These are phyloP conservation scores for Leucoma salicis DNA, from an alignment of 2,888 invertebrate genomes.

Conservation along the genomic window DNA sequence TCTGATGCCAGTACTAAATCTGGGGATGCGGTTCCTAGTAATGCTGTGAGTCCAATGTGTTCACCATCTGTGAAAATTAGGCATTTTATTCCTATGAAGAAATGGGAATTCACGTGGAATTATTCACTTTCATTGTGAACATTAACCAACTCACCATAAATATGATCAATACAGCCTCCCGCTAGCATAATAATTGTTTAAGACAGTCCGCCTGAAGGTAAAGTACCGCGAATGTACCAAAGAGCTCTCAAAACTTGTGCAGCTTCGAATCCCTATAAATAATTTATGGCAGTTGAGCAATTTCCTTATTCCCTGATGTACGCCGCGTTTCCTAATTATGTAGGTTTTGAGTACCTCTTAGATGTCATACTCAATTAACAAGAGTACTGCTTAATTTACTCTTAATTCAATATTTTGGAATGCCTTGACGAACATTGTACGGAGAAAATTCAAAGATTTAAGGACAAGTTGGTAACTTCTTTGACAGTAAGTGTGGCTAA, in stretches of 20 bases:
- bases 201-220: constrained; percentile 31
- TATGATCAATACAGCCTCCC: constrained; percentile 12
- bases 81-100: background rate
- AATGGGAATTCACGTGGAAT: too few species aligned
- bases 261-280: constrained; percentile 69
- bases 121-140: too few species aligned
- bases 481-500: too few species aligned
- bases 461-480: constrained; percentile 4
- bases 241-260: constrained; percentile 67
- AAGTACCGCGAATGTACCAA: constrained; percentile 34
- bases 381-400: constrained; percentile 49
- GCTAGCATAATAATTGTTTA: constrained; percentile 43
- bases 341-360: constrained; percentile 58
- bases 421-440: constrained; percentile 13
- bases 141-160: background rate
- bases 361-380: constrained; percentile 56
- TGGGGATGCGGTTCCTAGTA: constrained; percentile 67
- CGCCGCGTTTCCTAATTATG: constrained; percentile 56
- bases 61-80: constrained; percentile 57
- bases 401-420: constrained; percentile 41
- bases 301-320: constrained; percentile 51
- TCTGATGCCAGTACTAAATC: constrained; percentile 71
- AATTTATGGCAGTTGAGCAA: constrained; percentile 71
- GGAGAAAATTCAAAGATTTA: constrained; percentile 7
- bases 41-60: constrained; percentile 62